Evolutionary conservation across 2,888 invertebrate species (phyloP).

Genomic region (Lepas anatifera): DNA sequence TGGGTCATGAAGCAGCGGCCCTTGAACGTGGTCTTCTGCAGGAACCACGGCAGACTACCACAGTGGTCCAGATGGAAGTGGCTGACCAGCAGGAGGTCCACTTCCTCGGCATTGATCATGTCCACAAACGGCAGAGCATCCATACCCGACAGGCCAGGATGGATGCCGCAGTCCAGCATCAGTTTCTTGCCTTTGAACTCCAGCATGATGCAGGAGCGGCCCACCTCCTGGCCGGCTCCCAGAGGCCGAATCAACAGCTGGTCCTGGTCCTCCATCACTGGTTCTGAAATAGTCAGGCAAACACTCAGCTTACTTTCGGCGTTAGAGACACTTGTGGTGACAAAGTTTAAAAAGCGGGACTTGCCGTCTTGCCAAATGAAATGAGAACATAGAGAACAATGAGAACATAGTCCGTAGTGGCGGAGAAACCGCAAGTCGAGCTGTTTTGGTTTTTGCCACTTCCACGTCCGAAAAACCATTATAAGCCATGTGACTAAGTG

Average conservation of each 20-base stretch:
- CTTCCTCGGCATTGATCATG: constrained; percentile 92
- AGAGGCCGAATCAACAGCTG: constrained; percentile 72
- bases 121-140: constrained; percentile 97
- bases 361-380: background rate
- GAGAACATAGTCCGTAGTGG: too few relatives aligned
- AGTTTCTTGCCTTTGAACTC: constrained; percentile 99
- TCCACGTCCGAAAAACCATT: too few relatives aligned
- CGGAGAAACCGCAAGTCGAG: too few relatives aligned
- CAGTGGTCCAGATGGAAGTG: constrained; percentile 99
- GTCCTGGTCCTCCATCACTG: constrained; percentile 86
- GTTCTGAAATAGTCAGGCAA: too few relatives aligned
- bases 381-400: background rate
- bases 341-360: too few relatives aligned
- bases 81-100: constrained; percentile 84
- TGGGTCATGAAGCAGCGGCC: constrained; percentile 99
- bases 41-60: constrained; percentile 95
- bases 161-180: constrained; percentile 97
- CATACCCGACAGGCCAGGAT: constrained; percentile 93
- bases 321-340: too few relatives aligned
- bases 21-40: constrained; percentile 92
- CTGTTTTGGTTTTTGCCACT: too few relatives aligned
- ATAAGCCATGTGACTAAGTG: too few relatives aligned
- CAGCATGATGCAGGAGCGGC: constrained; percentile 93
- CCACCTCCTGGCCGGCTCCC: constrained; percentile 98
- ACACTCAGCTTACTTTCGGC: too few relatives aligned